Conservation (phyloP, 2,888 invertebrate genomes). For the Eristalis intricaria region DNA sequence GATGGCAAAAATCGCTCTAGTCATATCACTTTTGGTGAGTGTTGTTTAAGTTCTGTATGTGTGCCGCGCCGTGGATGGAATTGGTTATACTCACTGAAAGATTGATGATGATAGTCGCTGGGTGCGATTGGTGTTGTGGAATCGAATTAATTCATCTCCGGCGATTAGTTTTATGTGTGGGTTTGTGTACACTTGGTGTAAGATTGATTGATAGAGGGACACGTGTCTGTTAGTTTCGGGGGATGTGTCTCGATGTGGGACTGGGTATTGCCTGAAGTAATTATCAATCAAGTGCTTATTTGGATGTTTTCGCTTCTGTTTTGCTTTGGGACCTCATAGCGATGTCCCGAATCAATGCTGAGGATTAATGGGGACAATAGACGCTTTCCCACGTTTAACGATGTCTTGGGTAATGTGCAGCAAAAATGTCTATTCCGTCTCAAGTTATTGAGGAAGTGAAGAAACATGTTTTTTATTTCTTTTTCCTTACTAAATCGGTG, state of each 20-base stretch:
- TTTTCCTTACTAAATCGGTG: too few relatives aligned
- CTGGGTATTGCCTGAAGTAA: background rate
- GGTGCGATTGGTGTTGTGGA: background rate
- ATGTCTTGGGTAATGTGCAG: too few relatives aligned
- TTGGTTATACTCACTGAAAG: background rate
- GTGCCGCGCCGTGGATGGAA: background rate
- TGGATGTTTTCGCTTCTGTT: too few relatives aligned
- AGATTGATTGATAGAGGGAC: background rate
- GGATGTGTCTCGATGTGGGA: background rate
- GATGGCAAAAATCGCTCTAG: slow-evolving; percentile 85
- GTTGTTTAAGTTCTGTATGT: slow-evolving; percentile 3
- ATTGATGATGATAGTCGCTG: background rate
- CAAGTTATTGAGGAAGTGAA: too few relatives aligned
- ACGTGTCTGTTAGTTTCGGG: background rate
- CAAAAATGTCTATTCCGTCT: too few relatives aligned
- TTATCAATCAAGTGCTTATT: background rate
- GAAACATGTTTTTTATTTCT: too few relatives aligned
- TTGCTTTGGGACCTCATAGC: too few relatives aligned
- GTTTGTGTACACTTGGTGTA: background rate
- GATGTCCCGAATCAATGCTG: too few relatives aligned
- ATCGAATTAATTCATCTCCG: background rate
- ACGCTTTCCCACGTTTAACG: too few relatives aligned
- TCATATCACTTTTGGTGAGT: slow-evolving; percentile 84
- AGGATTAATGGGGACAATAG: too few relatives aligned
- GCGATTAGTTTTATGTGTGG: background rate